A percentile compares a stretch with the other conserved stretches of the same genome.
These are phyloP conservation scores for Acridotheres tristis DNA, from an alignment of 2,797 vertebrate genomes.

Conservation along the genomic window DNA sequence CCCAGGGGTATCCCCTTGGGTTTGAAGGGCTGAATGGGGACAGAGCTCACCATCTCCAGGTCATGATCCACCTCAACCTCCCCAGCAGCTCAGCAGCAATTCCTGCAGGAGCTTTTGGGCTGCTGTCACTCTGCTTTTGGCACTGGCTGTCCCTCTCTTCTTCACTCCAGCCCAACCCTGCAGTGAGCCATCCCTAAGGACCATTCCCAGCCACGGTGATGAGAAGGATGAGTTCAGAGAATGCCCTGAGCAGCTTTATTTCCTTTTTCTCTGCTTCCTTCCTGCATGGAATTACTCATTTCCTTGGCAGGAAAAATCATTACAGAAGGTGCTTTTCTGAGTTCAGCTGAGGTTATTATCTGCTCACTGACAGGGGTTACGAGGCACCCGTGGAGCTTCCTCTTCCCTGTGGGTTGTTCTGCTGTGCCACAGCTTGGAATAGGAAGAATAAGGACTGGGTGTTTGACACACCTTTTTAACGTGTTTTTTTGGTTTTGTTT, in stretches of 20 bases:
- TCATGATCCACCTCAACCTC: not conserved
- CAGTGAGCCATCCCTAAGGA: not conserved
- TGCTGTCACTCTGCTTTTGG: not conserved
- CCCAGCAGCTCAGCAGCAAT: not conserved
- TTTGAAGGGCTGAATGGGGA: not conserved
- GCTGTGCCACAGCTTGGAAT: not conserved
- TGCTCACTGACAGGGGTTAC: not conserved
- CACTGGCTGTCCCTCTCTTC: not conserved
- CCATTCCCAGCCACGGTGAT: fast-evolving
- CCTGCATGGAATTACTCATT: slow-evolving; percentile 52
- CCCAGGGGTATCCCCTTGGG: fast-evolving
- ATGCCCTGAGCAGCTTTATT: not conserved
- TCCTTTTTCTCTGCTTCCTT: slow-evolving; percentile 19
- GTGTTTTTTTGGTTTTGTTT: too few species aligned
- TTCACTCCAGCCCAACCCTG: not conserved
- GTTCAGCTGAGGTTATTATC: slow-evolving; percentile 19
- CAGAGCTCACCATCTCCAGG: not conserved
- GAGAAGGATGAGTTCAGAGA: not conserved
- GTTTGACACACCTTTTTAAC: not conserved
- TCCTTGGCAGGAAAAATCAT: slow-evolving; percentile 45
- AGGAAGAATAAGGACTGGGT: not conserved
- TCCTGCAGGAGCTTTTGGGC: not conserved
- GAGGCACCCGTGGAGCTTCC: not conserved
- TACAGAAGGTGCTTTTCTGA: not conserved
- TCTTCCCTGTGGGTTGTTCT: not conserved